Conservation (phyloP, 2,797 vertebrate genomes). For the Poeciliopsis gracilis region DNA sequence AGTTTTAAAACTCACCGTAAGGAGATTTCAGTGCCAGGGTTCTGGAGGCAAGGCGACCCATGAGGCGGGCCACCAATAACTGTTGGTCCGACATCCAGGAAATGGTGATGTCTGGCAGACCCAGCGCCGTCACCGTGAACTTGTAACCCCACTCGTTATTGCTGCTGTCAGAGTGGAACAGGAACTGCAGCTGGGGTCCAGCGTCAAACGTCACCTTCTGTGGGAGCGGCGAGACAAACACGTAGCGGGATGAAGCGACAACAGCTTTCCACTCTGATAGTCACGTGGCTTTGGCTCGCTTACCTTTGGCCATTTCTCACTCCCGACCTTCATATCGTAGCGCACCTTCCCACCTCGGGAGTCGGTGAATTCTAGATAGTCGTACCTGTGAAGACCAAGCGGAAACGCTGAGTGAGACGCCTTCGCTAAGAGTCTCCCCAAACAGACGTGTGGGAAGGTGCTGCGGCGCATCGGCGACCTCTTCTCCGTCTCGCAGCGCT, state of each 20-base stretch:
- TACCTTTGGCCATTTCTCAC: slow-evolving; percentile 98
- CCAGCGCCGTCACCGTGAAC: slow-evolving; percentile 91
- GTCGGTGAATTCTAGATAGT: slow-evolving; percentile 98
- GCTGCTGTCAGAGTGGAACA: slow-evolving; percentile 98
- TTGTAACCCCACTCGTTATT: slow-evolving; percentile 99
- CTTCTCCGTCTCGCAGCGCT: slow-evolving; percentile 97
- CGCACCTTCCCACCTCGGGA: slow-evolving; percentile 95
- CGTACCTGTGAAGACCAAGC: slow-evolving; percentile 83
- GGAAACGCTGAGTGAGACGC: neutral
- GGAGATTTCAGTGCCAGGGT: slow-evolving; percentile 91
- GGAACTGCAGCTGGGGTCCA: slow-evolving; percentile 96
- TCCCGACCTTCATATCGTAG: slow-evolving; percentile 96
- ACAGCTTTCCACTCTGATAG: neutral
- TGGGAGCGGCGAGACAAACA: slow-evolving; percentile 17
- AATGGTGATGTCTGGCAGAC: slow-evolving; percentile 91
- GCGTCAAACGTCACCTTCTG: slow-evolving; percentile 97
- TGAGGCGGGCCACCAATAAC: slow-evolving; percentile 92
- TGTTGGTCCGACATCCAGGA: slow-evolving; percentile 97
- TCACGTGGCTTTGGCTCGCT: slow-evolving; percentile 23
- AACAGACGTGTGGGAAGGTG: neutral
- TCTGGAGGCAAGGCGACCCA: slow-evolving; percentile 95
- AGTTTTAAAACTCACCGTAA: slow-evolving; percentile 81
- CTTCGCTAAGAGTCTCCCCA: neutral
- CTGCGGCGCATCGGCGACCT: slow-evolving; percentile 77
- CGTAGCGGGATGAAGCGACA: neutral